phyloP scores from a whole-genome alignment of 2,888 invertebrate genomes.

The Diplolepis rosae region DNA sequence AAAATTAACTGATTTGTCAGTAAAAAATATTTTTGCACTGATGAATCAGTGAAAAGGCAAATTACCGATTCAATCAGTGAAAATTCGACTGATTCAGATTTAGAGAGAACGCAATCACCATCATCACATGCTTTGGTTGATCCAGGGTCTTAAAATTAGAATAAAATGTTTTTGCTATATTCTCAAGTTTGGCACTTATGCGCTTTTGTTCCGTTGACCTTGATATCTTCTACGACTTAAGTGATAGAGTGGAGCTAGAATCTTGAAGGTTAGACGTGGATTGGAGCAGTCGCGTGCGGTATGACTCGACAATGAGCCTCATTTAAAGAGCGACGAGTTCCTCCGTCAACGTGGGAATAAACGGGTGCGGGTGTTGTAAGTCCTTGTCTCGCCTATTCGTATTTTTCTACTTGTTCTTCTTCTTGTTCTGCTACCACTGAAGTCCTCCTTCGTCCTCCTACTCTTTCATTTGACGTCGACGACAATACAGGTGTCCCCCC shows the following conservation, averaged over 20 bases:
- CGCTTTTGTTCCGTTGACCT: too few species aligned
- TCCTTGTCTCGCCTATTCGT: conserved; percentile 40
- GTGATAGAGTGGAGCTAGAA: conserved; percentile 30
- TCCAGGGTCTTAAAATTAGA: too few species aligned
- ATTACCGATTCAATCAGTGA: too few species aligned
- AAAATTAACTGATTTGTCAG: too few species aligned
- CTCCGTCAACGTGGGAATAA: conserved; percentile 63
- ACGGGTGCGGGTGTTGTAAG: conserved; percentile 57
- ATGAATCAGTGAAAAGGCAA: too few species aligned
- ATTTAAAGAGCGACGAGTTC: conserved; percentile 55
- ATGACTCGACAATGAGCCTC: conserved; percentile 58
- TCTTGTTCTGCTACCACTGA: conserved; percentile 40
- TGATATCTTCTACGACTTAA: neutral
- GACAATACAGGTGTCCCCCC: conserved; percentile 61
- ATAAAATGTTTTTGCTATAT: too few species aligned
- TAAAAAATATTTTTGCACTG: too few species aligned
- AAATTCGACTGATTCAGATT: too few species aligned
- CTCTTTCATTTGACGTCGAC: conserved; percentile 43
- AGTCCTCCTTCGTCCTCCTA: conserved; percentile 41
- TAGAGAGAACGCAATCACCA: too few species aligned
- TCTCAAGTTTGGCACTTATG: too few species aligned
- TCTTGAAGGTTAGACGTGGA: conserved; percentile 46
- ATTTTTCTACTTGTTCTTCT: conserved; percentile 42
- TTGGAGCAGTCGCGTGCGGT: conserved; percentile 39
- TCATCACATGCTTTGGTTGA: too few species aligned